Evolutionary conservation across 2,888 invertebrate genomes (phyloP).

Genomic region (Agrotis segetum): DNA sequence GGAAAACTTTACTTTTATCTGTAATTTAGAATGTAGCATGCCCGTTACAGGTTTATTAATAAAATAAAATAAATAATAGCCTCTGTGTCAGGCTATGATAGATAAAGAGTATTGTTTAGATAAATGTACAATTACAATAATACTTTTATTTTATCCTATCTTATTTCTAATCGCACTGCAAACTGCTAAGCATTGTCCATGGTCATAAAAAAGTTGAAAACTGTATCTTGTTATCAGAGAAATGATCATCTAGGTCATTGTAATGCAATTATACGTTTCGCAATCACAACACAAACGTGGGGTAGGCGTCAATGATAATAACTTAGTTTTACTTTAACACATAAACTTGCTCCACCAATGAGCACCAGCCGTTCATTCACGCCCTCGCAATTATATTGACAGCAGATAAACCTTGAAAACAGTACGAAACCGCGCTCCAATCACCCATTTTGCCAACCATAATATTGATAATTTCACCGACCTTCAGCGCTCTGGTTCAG

Average conservation of each 20-base stretch:
- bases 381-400: constrained; percentile 79
- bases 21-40: no score
- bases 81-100: no score
- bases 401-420: constrained; percentile 85
- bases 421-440: constrained; percentile 67
- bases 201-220: constrained; percentile 1
- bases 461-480: constrained; percentile 73
- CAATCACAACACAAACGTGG: constrained; percentile 47
- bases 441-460: constrained; percentile 66
- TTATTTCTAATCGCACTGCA: neutral
- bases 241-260: constrained; percentile 61
- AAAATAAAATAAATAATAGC: no score
- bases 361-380: constrained; percentile 72
- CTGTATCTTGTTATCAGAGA: constrained; percentile 49
- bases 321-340: constrained; percentile 51
- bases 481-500: constrained; percentile 88
- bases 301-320: constrained; percentile 42
- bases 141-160: no score
- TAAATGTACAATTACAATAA: no score
- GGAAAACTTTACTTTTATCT: no score
- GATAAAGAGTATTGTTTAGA: neutral
- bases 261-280: constrained; percentile 59
- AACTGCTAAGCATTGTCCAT: neutral
- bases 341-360: constrained; percentile 55
- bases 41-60: no score